A percentile compares a stretch with the other conserved stretches of the same genome.
phyloP scores from a whole-genome alignment of 2,113 vertebrate genomes.

The Dissostichus mawsoni region DNA sequence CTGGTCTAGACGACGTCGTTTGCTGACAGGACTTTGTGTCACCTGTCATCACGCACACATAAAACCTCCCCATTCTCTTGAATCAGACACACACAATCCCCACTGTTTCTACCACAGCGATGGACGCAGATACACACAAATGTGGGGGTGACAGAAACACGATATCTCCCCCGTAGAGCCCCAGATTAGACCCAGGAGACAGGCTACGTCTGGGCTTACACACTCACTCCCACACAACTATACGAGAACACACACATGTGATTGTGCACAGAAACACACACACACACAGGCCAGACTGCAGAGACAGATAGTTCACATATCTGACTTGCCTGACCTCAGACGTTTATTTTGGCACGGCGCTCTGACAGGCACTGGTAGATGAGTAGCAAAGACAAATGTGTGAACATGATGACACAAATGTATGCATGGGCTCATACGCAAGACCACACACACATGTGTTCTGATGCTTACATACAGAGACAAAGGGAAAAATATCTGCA shows the following conservation, averaged over 20 bases:
- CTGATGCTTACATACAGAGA: neutral
- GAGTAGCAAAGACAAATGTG: conserved; percentile 75
- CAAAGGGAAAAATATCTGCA: neutral
- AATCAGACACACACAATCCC: conserved; percentile 48
- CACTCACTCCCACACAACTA: conserved; percentile 45
- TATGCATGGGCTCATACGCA: conserved; percentile 15
- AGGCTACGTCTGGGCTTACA: conserved; percentile 62
- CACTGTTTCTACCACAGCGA: conserved; percentile 57
- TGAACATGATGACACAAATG: conserved; percentile 65
- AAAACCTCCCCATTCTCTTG: conserved; percentile 5
- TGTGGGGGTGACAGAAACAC: conserved; percentile 66
- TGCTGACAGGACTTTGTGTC: conserved; percentile 60
- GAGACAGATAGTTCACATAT: conserved; percentile 70
- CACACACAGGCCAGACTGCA: conserved; percentile 55
- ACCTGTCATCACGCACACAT: conserved; percentile 50
- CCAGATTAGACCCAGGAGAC: conserved; percentile 78
- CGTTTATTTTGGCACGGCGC: conserved; percentile 74
- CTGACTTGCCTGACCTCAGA: conserved; percentile 60
- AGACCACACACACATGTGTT: conserved; percentile 63
- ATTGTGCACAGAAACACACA: conserved; percentile 35
- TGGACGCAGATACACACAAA: conserved; percentile 52
- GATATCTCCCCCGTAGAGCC: conserved; percentile 66
- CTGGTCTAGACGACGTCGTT: conserved; percentile 37
- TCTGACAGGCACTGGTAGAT: conserved; percentile 65
- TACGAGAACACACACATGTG: conserved; percentile 34